Evolutionary conservation across 2,113 vertebrate species (phyloP).

Genomic region (Myrmecophaga tridactyla): DNA sequence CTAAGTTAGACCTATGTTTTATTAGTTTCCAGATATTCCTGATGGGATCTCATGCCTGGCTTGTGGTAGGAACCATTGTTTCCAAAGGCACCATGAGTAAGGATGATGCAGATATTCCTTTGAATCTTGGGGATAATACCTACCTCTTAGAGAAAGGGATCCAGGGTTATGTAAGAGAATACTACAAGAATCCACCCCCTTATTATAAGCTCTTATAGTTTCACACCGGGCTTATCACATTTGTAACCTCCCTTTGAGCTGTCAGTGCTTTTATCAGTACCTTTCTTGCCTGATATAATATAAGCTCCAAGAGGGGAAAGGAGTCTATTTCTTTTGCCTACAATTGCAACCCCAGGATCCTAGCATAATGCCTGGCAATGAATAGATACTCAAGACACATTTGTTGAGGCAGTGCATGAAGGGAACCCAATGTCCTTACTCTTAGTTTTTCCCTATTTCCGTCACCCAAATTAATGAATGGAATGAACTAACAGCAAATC

Average conservation of each 20-base stretch:
- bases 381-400: not conserved
- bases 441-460: not conserved
- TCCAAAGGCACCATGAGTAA: not conserved
- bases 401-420: not conserved
- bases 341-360: not conserved
- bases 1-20: not conserved
- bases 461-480: not conserved
- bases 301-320: not conserved
- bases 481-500: not conserved
- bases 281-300: not conserved
- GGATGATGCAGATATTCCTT: not conserved
- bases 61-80: not conserved
- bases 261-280: not conserved
- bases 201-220: not conserved
- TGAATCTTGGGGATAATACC: not conserved
- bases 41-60: not conserved
- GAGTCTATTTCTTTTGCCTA: not conserved
- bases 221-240: not conserved
- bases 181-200: not conserved
- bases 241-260: not conserved
- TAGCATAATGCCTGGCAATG: not conserved
- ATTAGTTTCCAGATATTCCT: constrained; percentile 25
- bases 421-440: not conserved
- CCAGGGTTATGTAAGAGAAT: not conserved
- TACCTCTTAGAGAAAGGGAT: not conserved